Percentiles rank a stretch among this genome's conserved stretches.
phyloP scores from a whole-genome alignment of 2,888 invertebrate species.

The Hofmannophila pseudospretella region DNA sequence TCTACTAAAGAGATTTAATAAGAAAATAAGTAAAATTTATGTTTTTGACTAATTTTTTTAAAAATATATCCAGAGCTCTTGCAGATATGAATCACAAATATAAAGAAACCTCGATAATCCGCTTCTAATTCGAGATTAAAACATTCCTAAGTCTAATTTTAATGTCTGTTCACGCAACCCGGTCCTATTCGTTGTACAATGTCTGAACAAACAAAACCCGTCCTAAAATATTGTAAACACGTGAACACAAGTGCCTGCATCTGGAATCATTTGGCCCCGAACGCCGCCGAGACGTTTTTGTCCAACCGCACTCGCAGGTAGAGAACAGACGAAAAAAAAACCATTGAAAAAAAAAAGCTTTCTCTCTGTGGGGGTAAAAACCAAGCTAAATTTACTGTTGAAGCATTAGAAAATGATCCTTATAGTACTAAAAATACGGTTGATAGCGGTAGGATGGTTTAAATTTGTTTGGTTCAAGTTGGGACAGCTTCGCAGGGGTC shows the following conservation, averaged over 20 bases:
- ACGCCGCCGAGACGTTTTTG: conserved; percentile 33
- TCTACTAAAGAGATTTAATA: not conserved
- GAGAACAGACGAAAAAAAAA: conserved; percentile 38
- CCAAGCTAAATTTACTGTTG: conserved; percentile 25
- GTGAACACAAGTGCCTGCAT: conserved; percentile 40
- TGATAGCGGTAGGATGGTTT: not conserved
- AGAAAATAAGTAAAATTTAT: not conserved
- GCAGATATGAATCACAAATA: no score
- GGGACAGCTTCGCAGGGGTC: conserved; percentile 48
- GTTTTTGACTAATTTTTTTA: no score
- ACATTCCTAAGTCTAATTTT: no score
- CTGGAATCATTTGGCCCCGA: conserved; percentile 20
- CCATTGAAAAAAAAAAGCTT: conserved; percentile 29
- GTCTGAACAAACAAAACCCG: not conserved
- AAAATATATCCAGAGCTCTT: no score
- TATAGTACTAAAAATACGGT: conserved; percentile 3
- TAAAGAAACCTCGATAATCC: no score
- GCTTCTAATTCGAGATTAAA: no score
- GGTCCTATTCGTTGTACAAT: not conserved
- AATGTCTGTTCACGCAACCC: not conserved
- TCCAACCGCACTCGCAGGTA: conserved; percentile 50
- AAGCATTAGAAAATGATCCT: conserved; percentile 18
- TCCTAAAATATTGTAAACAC: conserved; percentile 5
- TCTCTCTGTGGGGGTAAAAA: conserved; percentile 47
- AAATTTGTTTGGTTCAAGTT: conserved; percentile 12